These are phyloP conservation scores for Himalopsyche anomala DNA, from an alignment of 2,888 invertebrate species.

Conservation along the genomic window DNA sequence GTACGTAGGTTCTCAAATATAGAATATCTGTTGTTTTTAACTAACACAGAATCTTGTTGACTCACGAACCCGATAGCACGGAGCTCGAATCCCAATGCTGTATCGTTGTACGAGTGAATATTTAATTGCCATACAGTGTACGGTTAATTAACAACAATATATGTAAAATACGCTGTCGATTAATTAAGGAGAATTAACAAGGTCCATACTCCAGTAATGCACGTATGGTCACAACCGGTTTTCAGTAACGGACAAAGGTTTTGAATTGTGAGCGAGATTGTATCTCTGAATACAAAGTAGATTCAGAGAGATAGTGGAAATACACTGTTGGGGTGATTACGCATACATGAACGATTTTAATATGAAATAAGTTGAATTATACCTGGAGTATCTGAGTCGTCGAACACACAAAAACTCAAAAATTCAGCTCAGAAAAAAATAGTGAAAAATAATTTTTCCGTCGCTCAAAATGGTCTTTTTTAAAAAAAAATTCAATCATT, in stretches of 20 bases:
- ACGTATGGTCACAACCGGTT: slow-evolving; percentile 3
- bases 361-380: no score
- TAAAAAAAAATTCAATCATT: no score
- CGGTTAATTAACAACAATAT: slow-evolving; percentile 57
- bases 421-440: no score
- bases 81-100: not conserved
- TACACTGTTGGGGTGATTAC: not conserved
- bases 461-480: no score
- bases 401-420: no score
- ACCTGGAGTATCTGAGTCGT: no score
- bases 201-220: slow-evolving; percentile 27
- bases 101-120: slow-evolving; percentile 43
- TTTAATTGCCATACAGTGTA: slow-evolving; percentile 59
- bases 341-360: no score
- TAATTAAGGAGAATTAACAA: slow-evolving; percentile 55
- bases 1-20: no score
- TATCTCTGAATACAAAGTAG: not conserved
- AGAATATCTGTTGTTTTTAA: no score
- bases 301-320: not conserved
- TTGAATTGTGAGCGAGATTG: not conserved
- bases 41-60: no score
- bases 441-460: no score
- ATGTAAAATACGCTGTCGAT: slow-evolving; percentile 47
- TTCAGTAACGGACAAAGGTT: not conserved
- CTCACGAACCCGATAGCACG: not conserved